Conservation (phyloP, 2,113 vertebrate genomes). For the Sinosuthora webbiana region DNA sequence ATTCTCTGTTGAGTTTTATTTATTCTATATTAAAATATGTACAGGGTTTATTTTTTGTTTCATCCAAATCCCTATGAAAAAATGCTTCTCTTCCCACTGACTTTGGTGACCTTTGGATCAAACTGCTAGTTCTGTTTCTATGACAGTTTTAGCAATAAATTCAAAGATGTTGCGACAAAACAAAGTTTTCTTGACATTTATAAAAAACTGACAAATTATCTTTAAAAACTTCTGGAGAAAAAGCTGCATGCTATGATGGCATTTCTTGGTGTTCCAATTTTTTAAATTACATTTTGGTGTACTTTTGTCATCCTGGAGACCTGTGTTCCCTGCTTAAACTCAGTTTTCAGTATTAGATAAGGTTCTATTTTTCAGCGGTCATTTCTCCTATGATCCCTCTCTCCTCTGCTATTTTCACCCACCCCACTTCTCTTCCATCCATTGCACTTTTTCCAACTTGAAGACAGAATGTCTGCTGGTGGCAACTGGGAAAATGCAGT, state of each 20-base stretch:
- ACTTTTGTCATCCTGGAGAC: neutral
- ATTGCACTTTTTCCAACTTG: rapidly evolving
- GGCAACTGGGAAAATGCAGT: neutral
- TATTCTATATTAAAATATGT: neutral
- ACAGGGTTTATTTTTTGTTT: neutral
- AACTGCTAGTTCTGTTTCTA: neutral
- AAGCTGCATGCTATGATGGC: neutral
- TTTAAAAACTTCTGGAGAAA: neutral
- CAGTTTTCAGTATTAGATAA: neutral
- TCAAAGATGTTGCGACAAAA: neutral
- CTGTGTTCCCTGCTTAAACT: neutral
- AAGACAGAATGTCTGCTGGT: neutral
- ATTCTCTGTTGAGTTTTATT: neutral
- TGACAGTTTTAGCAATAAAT: slow-evolving; percentile 1
- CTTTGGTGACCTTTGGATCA: slow-evolving; percentile 36
- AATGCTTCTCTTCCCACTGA: neutral
- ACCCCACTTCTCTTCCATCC: neutral
- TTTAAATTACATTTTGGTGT: neutral
- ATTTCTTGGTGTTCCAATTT: neutral
- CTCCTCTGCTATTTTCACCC: neutral
- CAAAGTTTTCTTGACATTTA: slow-evolving; percentile 2
- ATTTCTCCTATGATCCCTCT: neutral
- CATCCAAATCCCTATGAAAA: neutral
- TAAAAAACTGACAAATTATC: slow-evolving; percentile 1
- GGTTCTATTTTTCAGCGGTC: neutral